These are phyloP conservation scores for Hoplostethus mediterraneus DNA, from an alignment of 2,797 vertebrate species.

Conservation along the genomic window DNA sequence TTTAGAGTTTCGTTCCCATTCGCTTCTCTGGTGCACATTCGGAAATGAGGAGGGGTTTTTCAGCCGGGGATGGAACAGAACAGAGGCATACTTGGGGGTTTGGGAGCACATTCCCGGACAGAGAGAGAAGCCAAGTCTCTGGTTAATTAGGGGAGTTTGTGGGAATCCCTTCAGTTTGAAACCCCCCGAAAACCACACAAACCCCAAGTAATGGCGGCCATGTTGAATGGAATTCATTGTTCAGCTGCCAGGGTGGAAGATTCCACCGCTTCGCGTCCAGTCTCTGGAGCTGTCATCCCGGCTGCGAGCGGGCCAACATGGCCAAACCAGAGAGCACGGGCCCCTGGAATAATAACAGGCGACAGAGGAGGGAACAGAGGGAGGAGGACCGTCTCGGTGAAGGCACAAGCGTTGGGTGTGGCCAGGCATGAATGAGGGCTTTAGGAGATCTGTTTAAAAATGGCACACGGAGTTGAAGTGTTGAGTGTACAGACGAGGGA, in stretches of 20 bases:
- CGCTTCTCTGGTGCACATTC: constrained; percentile 23
- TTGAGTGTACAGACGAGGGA: constrained; percentile 2
- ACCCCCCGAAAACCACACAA: constrained; percentile 55
- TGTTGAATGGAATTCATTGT: constrained; percentile 80
- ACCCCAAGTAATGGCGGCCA: constrained; percentile 61
- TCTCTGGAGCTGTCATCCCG: constrained; percentile 32
- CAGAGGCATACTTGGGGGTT: constrained; percentile 58
- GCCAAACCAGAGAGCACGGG: constrained; percentile 26
- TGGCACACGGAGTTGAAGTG: not conserved
- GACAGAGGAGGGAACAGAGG: constrained; percentile 17
- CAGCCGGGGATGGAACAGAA: constrained; percentile 57
- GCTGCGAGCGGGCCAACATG: constrained; percentile 35
- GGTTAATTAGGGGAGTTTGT: constrained; percentile 79
- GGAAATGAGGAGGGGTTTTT: constrained; percentile 42
- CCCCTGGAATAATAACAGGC: constrained; percentile 15
- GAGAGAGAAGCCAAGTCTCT: constrained; percentile 67
- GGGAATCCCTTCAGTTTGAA: constrained; percentile 79
- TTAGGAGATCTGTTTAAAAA: not conserved
- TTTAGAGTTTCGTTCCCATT: constrained; percentile 28
- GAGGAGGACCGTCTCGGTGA: not conserved
- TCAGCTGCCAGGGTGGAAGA: constrained; percentile 69
- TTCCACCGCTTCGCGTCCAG: constrained; percentile 63
- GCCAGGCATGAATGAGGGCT: constrained; percentile 1
- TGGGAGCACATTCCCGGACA: constrained; percentile 75
- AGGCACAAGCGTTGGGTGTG: constrained; percentile 14